Evolutionary conservation across 2,888 invertebrate genomes (phyloP).

Genomic region (Gisinianus flammeolus): DNA sequence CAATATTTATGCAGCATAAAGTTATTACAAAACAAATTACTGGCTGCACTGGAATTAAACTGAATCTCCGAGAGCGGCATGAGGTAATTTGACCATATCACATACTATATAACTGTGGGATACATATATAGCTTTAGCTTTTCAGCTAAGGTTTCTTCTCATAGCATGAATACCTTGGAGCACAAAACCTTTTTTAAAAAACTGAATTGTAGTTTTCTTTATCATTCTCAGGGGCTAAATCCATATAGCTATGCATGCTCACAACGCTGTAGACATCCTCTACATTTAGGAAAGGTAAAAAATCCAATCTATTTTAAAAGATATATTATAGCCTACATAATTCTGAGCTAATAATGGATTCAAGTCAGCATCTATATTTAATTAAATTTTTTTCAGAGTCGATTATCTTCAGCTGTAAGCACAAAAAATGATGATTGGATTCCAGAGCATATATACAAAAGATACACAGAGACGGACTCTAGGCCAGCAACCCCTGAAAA

Average conservation of each 20-base stretch:
- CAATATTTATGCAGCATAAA: conserved; percentile 9
- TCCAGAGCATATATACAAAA: conserved; percentile 76
- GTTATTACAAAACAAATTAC: conserved; percentile 28
- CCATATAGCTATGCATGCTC: conserved; percentile 52
- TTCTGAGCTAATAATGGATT: background rate
- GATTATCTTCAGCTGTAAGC: conserved; percentile 39
- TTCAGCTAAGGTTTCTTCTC: too few relatives aligned
- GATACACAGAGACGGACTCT: conserved; percentile 84
- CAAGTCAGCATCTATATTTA: background rate
- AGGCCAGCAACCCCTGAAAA: conserved; percentile 75
- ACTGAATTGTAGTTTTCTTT: too few relatives aligned
- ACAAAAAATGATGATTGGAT: conserved; percentile 67
- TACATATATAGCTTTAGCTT: too few relatives aligned
- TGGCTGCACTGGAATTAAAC: conserved; percentile 47
- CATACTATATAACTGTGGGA: too few relatives aligned
- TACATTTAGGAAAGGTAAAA: conserved; percentile 45
- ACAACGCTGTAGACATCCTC: conserved; percentile 50
- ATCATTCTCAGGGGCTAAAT: conserved; percentile 35
- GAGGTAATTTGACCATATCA: background rate
- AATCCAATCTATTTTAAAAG: too few relatives aligned
- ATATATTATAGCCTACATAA: background rate
- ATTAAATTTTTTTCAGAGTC: conserved; percentile 26
- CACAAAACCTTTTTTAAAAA: too few relatives aligned
- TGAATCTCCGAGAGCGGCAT: conserved; percentile 45
- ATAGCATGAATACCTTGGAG: too few relatives aligned